Evolutionary conservation across 2,113 vertebrate genomes (phyloP), one percentile per base, ranked within the genome.

Genomic region (Nestor notabilis): DNA sequence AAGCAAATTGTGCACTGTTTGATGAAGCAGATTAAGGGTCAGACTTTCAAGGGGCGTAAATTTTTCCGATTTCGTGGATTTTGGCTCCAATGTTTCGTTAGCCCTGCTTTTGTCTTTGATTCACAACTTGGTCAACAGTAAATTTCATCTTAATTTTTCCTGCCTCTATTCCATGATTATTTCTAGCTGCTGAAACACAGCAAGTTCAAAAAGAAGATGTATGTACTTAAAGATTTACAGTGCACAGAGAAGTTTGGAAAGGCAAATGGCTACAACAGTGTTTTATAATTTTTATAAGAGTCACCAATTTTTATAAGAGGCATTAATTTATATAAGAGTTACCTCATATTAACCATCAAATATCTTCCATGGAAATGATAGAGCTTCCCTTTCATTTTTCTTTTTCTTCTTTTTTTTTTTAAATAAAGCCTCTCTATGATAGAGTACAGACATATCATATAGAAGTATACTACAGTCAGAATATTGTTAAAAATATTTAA

Each of bases 341-440:
- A 60, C 10, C 9, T 56, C 24, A 49, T 37, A 9, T 33, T 39
- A 89, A 78, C 2, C 17, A 77, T 61, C 15, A 65, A 88, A n/a
- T 41, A 7, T 17, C 11, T 78, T 65, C 29, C 52, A 25, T 10
- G 16, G 17, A 86, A 90, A 79, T 17, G 0, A 39, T 0, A 33
- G 6, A 41, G 2, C 0, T 66, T 33, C 11, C 2, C 18, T n/a
- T 17, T 50, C 11, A 35, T 46, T 41, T 65, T 9, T 6, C 11
- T 24, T 31, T 20, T 43, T 18, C 70, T n/a, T 43, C 21, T 41
- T 25, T 15, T 6, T 35, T n/a, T 24, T 66, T 74, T 55, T 20
- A 12, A 81, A 58, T 39, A 68, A 58, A 46, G 7, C 3, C 72
- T 21, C 18, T 63, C 5, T 28, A 8, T 37, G 11, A 16, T 53